Percentiles rank a stretch among this genome's conserved stretches.
Conservation (phyloP, 64 coral and sea anemone species). For the Pachyseris speciosa region DNA sequence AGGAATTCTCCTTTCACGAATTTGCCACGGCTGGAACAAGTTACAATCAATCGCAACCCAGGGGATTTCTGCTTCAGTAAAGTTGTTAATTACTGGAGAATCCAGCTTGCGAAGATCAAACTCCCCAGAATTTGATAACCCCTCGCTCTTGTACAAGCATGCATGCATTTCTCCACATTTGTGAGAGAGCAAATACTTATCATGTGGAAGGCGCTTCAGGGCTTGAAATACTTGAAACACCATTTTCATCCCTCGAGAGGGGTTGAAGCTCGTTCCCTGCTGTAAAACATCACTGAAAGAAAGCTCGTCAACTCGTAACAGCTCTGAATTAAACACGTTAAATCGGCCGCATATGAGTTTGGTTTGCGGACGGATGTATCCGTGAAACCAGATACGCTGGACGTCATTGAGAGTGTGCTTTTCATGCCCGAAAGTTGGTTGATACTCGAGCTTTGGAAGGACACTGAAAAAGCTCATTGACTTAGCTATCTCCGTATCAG, state of each 20-base stretch:
- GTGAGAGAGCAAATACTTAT: slow-evolving; percentile 63
- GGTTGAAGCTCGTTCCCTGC: slow-evolving; percentile 71
- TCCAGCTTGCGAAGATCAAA: slow-evolving; percentile 2
- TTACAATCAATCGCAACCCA: slow-evolving; percentile 72
- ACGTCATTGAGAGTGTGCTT: slow-evolving; percentile 64
- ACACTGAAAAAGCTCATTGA: slow-evolving; percentile 69
- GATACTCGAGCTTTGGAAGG: slow-evolving; percentile 85
- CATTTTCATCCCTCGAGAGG: slow-evolving; percentile 77
- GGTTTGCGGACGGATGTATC: slow-evolving; percentile 76
- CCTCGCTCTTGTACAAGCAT: slow-evolving; percentile 72
- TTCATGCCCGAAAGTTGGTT: slow-evolving; percentile 75
- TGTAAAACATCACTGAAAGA: slow-evolving; percentile 56
- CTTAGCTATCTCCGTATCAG: neutral
- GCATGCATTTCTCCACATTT: slow-evolving; percentile 68
- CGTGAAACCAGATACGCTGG: slow-evolving; percentile 63
- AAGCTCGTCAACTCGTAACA: slow-evolving; percentile 77
- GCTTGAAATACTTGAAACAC: slow-evolving; percentile 76
- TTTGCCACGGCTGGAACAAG: slow-evolving; percentile 73
- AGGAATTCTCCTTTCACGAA: slow-evolving; percentile 67
- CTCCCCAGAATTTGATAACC: neutral
- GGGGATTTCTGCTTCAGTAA: slow-evolving; percentile 56
- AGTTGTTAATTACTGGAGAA: slow-evolving; percentile 2
- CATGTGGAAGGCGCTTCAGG: slow-evolving; percentile 27
- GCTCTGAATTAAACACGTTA: slow-evolving; percentile 45
- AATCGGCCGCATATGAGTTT: slow-evolving; percentile 75